A percentile compares a stretch with the other conserved stretches of the same genome.
Evolutionary conservation across 2,888 invertebrate genomes (phyloP).

Genomic region (Galerucella nymphaeae): DNA sequence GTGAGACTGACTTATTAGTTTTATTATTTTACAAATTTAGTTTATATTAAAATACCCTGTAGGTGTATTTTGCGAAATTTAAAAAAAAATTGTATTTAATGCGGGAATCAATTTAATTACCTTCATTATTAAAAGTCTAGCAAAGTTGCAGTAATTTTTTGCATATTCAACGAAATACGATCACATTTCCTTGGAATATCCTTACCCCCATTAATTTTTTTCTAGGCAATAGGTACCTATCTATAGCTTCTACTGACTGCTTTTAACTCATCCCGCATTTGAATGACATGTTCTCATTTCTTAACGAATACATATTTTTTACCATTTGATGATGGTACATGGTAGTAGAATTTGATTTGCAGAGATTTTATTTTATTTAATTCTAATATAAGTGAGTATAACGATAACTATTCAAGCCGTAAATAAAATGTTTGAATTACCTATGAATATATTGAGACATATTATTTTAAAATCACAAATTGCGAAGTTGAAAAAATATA

Average conservation of each 20-base stretch:
- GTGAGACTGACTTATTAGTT: neutral
- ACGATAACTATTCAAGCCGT: no score
- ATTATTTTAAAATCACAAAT: no score
- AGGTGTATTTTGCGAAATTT: neutral
- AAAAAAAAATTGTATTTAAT: constrained; percentile 6
- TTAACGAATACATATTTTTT: no score
- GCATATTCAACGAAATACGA: neutral
- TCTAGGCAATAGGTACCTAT: neutral
- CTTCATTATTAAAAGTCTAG: constrained; percentile 25
- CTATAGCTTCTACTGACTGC: neutral
- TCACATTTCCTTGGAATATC: constrained; percentile 4
- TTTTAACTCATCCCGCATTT: constrained; percentile 3
- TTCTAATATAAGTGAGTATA: no score
- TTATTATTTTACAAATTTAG: neutral
- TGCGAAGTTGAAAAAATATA: neutral
- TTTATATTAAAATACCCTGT: neutral
- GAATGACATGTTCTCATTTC: no score
- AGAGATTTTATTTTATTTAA: no score
- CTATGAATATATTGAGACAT: no score
- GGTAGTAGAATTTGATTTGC: no score
- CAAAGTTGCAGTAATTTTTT: neutral
- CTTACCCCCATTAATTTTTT: constrained; percentile 15
- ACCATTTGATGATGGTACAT: no score
- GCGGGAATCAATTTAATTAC: constrained; percentile 38
- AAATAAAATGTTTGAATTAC: no score